These are phyloP conservation scores for Megamerina dolium DNA, from an alignment of 2,888 invertebrate species.

Conservation along the genomic window DNA sequence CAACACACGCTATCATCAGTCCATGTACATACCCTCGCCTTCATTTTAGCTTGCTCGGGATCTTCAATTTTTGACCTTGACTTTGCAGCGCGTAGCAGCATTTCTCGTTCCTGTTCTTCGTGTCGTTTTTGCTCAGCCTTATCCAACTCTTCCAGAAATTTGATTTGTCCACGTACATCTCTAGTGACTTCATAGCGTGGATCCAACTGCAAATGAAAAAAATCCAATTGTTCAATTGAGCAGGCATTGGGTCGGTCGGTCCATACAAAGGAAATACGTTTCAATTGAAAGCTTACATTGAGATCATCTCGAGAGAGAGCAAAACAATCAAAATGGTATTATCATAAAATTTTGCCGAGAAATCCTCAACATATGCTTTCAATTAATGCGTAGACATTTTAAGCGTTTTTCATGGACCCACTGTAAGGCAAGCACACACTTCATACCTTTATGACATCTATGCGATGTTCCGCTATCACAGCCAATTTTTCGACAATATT, in stretches of 20 bases:
- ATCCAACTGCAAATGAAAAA: constrained; percentile 60
- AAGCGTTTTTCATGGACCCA: neutral
- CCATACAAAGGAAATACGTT: no score
- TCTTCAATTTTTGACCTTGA: constrained; percentile 95
- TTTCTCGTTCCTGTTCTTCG: constrained; percentile 92
- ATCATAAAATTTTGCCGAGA: no score
- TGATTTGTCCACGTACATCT: constrained; percentile 87
- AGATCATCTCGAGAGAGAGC: no score
- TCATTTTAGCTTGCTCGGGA: constrained; percentile 94
- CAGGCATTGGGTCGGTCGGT: no score
- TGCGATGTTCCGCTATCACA: constrained; percentile 88
- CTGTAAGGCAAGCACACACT: neutral
- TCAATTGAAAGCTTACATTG: no score
- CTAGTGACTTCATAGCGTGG: constrained; percentile 82
- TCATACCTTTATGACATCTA: constrained; percentile 80
- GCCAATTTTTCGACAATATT: constrained; percentile 86
- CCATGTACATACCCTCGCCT: constrained; percentile 75
- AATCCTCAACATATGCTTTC: no score
- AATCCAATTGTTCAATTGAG: no score
- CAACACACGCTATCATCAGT: no score
- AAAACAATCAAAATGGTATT: no score
- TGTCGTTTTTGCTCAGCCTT: constrained; percentile 88
- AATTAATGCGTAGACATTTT: no score
- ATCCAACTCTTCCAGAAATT: constrained; percentile 95
- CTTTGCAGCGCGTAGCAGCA: constrained; percentile 87